Percentiles rank a stretch among this genome's conserved stretches.
Evolutionary conservation across 23 tunicate species (phyloP).

Genomic region (Aplidium turbinatum): DNA sequence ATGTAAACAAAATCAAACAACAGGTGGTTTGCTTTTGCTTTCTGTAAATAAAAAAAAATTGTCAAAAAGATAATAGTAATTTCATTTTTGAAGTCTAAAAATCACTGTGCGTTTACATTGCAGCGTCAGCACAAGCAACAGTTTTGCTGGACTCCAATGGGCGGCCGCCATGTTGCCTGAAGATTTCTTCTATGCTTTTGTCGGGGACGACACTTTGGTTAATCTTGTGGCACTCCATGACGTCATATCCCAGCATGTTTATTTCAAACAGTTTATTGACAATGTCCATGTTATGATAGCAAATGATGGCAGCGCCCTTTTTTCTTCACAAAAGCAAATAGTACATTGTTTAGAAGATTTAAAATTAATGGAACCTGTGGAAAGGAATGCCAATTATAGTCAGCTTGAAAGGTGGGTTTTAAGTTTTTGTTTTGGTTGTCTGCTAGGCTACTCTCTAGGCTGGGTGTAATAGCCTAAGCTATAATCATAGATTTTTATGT

Average conservation of each 20-base stretch:
- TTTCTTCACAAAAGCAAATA: conserved; percentile 37
- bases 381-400: conserved; percentile 6
- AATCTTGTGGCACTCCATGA: conserved; percentile 37
- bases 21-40: too few relatives aligned
- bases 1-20: too few relatives aligned
- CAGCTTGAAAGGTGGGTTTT: too few relatives aligned
- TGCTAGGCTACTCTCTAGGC: too few relatives aligned
- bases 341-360: conserved; percentile 51
- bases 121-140: conserved; percentile 20
- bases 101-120: too few relatives aligned
- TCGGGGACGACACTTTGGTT: conserved; percentile 50
- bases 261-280: conserved; percentile 7
- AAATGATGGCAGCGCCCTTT: conserved; percentile 31
- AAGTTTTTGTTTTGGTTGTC: too few relatives aligned
- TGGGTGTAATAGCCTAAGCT: too few relatives aligned
- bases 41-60: too few relatives aligned
- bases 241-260: neutral
- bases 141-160: conserved; percentile 54
- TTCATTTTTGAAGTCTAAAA: too few relatives aligned
- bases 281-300: neutral
- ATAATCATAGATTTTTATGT: too few relatives aligned
- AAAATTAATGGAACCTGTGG: conserved; percentile 11
- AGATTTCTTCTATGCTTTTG: conserved; percentile 48
- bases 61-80: too few relatives aligned
- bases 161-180: conserved; percentile 42